phyloP scores from a whole-genome alignment of 2,888 invertebrate genomes.

The Teinopalpus imperialis region DNA sequence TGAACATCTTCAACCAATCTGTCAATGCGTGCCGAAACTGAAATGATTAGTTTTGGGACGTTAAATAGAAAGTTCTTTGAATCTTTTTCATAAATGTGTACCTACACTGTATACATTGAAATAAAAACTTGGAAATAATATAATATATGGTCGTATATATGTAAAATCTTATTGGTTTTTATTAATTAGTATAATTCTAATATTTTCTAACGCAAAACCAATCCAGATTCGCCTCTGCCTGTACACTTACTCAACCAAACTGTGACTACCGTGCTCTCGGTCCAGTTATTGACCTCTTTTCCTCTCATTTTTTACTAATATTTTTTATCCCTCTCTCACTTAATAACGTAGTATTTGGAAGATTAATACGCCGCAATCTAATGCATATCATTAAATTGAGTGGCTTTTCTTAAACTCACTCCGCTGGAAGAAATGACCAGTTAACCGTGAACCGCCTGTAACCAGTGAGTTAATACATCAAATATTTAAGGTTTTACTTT shows the following conservation, averaged over 20 bases:
- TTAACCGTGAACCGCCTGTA: conserved; percentile 23
- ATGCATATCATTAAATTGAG: conserved; percentile 77
- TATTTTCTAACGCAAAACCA: conserved; percentile 7
- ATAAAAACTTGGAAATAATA: too few relatives aligned
- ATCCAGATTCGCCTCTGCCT: conserved; percentile 33
- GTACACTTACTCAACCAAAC: conserved; percentile 31
- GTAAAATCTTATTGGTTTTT: not conserved
- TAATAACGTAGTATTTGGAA: conserved; percentile 66
- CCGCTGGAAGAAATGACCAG: conserved; percentile 31
- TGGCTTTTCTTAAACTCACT: conserved; percentile 48
- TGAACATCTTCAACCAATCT: too few relatives aligned
- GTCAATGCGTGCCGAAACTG: too few relatives aligned
- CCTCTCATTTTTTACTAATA: conserved; percentile 46
- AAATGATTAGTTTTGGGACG: too few relatives aligned
- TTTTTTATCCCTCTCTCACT: conserved; percentile 51
- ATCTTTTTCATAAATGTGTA: too few relatives aligned
- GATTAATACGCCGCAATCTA: conserved; percentile 66
- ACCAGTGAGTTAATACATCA: too few relatives aligned
- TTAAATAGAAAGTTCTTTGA: too few relatives aligned
- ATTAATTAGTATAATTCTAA: not conserved
- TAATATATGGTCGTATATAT: too few relatives aligned
- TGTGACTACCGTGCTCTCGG: conserved; percentile 58
- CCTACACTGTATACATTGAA: too few relatives aligned
- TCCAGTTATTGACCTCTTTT: conserved; percentile 76
- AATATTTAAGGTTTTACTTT: too few relatives aligned